Evolutionary conservation across 2,113 vertebrate species (phyloP).

Genomic region (Gymnarchus niloticus): DNA sequence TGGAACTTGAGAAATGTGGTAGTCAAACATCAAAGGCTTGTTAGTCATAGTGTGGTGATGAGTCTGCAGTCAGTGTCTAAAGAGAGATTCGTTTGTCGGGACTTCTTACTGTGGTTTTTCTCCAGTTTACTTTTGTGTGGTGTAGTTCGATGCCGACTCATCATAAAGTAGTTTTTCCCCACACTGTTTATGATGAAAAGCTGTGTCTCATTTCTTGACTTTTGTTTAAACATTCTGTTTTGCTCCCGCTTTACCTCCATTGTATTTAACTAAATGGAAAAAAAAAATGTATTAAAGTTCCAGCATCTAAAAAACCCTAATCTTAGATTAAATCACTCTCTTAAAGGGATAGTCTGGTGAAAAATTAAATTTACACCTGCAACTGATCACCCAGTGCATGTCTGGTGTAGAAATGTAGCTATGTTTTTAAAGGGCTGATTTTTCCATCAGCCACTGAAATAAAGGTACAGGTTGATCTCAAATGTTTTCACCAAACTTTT

Average conservation of each 20-base stretch:
- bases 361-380: too few species aligned
- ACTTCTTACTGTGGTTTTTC: not conserved
- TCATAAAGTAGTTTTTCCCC: not conserved
- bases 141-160: not conserved
- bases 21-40: not conserved
- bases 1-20: not conserved
- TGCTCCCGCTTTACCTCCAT: too few species aligned
- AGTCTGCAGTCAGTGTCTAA: not conserved
- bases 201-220: not conserved
- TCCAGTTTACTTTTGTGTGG: not conserved
- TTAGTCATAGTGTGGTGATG: not conserved
- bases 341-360: too few species aligned
- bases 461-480: too few species aligned
- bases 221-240: not conserved
- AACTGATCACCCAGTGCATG: too few species aligned
- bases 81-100: not conserved
- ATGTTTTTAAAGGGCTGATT: too few species aligned
- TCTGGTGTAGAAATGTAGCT: too few species aligned
- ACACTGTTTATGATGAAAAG: not conserved
- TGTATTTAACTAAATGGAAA: not conserved
- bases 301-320: too few species aligned
- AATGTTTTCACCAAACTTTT: too few species aligned
- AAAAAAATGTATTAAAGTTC: too few species aligned
- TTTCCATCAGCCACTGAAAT: too few species aligned
- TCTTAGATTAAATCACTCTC: too few species aligned